These are phyloP conservation scores for Erebia epiphron DNA, from an alignment of 2,888 invertebrate species.

Conservation along the genomic window DNA sequence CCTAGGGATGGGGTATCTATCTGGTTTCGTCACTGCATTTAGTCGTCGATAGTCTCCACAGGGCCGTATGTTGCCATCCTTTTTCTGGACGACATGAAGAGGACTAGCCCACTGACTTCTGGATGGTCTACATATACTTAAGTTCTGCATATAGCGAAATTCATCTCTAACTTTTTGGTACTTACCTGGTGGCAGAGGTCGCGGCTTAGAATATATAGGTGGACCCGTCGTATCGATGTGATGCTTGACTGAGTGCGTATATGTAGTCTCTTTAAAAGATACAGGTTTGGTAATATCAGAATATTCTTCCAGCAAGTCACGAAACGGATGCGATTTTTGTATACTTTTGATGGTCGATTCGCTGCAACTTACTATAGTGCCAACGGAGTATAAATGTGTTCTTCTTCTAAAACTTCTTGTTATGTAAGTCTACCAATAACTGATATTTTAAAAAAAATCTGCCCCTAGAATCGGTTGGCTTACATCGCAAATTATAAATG, in stretches of 20 bases:
- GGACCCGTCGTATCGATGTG: not conserved
- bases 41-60: slow-evolving; percentile 60
- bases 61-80: slow-evolving; percentile 41
- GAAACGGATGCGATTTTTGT: not conserved
- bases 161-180: not conserved
- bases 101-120: slow-evolving; percentile 47
- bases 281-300: not conserved
- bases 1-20: slow-evolving; percentile 39
- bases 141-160: not conserved
- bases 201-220: not conserved
- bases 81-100: slow-evolving; percentile 40
- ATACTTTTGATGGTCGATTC: not conserved
- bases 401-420: too few species aligned
- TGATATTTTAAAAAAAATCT: not conserved
- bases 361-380: too few species aligned
- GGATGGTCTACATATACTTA: not conserved
- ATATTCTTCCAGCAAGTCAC: not conserved
- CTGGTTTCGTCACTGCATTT: slow-evolving; percentile 51
- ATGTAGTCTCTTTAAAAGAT: not conserved
- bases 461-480: not conserved
- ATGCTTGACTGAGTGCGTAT: not conserved
- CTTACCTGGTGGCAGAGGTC: not conserved
- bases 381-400: too few species aligned
- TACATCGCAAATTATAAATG: not conserved
- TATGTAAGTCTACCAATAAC: too few species aligned